Conservation (phyloP, 2,113 vertebrate genomes). For the Perca fluviatilis region DNA sequence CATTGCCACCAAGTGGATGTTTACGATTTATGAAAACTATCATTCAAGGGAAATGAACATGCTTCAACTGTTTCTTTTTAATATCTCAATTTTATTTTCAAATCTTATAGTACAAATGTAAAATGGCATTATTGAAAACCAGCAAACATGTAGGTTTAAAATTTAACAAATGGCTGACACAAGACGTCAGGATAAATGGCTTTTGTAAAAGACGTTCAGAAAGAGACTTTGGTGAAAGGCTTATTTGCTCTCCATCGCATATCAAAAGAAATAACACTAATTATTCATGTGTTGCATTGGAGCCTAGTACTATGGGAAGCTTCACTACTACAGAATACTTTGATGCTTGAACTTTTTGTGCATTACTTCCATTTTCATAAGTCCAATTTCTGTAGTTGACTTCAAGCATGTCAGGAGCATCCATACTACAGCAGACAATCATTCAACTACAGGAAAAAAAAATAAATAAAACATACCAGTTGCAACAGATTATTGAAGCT, state of each 20-base stretch:
- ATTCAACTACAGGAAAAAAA: conserved; percentile 17
- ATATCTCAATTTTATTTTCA: conserved; percentile 44
- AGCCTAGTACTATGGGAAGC: background rate
- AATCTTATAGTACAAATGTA: conserved; percentile 17
- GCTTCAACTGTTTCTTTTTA: background rate
- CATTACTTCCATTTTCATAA: conserved; percentile 14
- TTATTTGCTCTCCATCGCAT: conserved; percentile 24
- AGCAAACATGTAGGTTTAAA: conserved; percentile 18
- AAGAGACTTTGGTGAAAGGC: conserved; percentile 23
- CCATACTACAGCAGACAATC: conserved; percentile 3
- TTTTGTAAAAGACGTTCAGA: conserved; percentile 25
- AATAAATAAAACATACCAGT: background rate
- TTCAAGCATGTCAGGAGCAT: conserved; percentile 46
- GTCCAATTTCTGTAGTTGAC: background rate
- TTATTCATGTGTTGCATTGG: background rate
- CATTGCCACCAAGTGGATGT: conserved; percentile 64
- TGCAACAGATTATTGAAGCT: conserved; percentile 5
- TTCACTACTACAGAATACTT: background rate
- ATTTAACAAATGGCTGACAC: background rate
- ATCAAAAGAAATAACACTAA: background rate
- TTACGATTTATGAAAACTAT: background rate
- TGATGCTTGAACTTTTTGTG: background rate
- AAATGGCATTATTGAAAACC: conserved; percentile 42
- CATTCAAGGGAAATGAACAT: background rate
- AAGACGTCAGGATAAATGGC: background rate